Evolutionary conservation across 2,113 vertebrate genomes (phyloP).

Genomic region (Apodemus speciosus): DNA sequence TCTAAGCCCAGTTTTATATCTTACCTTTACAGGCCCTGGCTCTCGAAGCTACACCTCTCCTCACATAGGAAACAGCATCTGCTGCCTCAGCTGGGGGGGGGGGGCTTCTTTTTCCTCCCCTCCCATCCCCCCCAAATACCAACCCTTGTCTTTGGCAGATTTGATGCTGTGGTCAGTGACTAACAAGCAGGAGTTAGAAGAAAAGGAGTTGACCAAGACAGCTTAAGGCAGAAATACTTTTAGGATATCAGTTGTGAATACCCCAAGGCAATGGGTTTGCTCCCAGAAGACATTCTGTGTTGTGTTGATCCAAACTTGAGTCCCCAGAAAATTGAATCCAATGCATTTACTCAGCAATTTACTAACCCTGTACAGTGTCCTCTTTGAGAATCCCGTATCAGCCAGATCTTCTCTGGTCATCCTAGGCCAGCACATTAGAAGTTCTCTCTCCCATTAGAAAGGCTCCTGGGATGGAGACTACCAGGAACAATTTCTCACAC

Average conservation of each 20-base stretch:
- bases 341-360: not conserved
- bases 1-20: not conserved
- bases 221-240: constrained; percentile 3
- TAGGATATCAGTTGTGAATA: not conserved
- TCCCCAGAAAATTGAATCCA: constrained; percentile 20
- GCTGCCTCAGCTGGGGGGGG: not conserved
- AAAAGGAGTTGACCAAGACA: not conserved
- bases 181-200: not conserved
- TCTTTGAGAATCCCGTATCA: not conserved
- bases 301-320: not conserved
- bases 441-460: not conserved
- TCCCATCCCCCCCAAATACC: not conserved
- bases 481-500: constrained; percentile 32
- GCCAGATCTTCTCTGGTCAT: not conserved
- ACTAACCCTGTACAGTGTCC: not conserved
- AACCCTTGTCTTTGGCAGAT: not conserved
- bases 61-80: not conserved
- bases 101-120: not conserved
- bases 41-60: not conserved
- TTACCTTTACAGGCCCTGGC: not conserved
- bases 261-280: not conserved
- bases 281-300: not conserved
- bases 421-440: not conserved
- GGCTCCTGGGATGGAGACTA: not conserved
- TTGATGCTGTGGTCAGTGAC: not conserved